Evolutionary conservation across 2,888 invertebrate genomes (phyloP), one percentile per base, ranked within the genome.

Genomic region (Malachius bipustulatus): DNA sequence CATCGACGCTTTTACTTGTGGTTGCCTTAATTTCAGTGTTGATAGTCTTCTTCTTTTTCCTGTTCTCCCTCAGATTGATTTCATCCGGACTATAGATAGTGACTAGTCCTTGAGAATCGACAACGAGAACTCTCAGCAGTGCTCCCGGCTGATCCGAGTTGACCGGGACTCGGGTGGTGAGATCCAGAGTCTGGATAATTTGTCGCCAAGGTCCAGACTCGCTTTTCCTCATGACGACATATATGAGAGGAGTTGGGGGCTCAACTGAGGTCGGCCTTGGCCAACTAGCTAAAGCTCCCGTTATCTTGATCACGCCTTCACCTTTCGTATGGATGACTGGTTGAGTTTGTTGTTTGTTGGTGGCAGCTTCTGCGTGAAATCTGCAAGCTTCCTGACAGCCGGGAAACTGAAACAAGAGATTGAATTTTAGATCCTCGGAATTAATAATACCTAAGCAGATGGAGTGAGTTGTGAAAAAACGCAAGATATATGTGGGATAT

Each of bases 311-410:
- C 29, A 77, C 75, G 27, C 75, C 75, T 56, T 77, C 76, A 24
- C 77, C 77, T 50, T 77, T 73, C 16, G 77, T 77, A 57, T 75
- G 76, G 46, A 77, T 75, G 44, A 77, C 77, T 26, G 78, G 77
- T 53, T 77, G 75, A 16, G 72, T 72, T 53, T 76, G 77, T 41
- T 74, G 71, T 11, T 69, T 66, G 40, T 70, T 64, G 11, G 60
- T 59, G 27, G 72, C 69, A 14, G 71, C 73, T 59, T 75, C 75
- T 30, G 69, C 67, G 56, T 77, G 77, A 54, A 78, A 79, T 47
- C 73, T 70, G 56, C 78, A 79, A 15, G 79, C 77, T 47, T 76
- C 73, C 60, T 76, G 75, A 58, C 79, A 79, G 32, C 79, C 79
- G 34, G 75, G 74, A 55, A 76, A 76, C 79, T 79, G 71, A 36